phyloP scores from a whole-genome alignment of 2,113 vertebrate species.

The Odontesthes bonariensis region DNA sequence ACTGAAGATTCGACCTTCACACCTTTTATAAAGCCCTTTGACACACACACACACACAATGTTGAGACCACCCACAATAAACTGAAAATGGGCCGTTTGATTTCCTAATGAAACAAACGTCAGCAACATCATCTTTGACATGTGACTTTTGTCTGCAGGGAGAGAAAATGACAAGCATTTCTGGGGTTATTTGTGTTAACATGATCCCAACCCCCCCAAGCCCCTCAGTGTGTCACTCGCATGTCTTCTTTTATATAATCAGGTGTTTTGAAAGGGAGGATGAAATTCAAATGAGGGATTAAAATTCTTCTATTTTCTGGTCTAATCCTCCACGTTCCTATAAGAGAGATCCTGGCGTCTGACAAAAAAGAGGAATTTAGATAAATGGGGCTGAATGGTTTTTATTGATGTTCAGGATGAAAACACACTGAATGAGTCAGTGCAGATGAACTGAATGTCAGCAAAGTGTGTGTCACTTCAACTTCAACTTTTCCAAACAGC shows the following conservation, averaged over 20 bases:
- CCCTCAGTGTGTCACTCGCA: neutral
- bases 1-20: conserved; percentile 41
- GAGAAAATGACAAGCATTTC: conserved; percentile 27
- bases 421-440: conserved; percentile 41
- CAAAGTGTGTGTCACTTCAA: conserved; percentile 23
- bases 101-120: conserved; percentile 57
- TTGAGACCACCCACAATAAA: conserved; percentile 34
- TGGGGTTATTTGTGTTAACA: conserved; percentile 31
- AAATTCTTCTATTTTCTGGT: conserved; percentile 42
- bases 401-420: conserved; percentile 30
- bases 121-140: conserved; percentile 40
- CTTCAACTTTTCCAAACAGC: conserved; percentile 26
- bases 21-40: conserved; percentile 57
- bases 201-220: conserved; percentile 22
- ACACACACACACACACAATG: conserved; percentile 13
- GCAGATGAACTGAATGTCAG: conserved; percentile 27
- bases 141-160: conserved; percentile 24
- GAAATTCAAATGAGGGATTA: conserved; percentile 64
- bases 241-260: conserved; percentile 54
- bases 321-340: conserved; percentile 43
- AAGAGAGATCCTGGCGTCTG: conserved; percentile 5
- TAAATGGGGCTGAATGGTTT: conserved; percentile 13
- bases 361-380: conserved; percentile 34
- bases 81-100: conserved; percentile 36
- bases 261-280: conserved; percentile 54